These are phyloP conservation scores for Cydia amplana DNA, from an alignment of 1,140 invertebrate species.

Conservation along the genomic window DNA sequence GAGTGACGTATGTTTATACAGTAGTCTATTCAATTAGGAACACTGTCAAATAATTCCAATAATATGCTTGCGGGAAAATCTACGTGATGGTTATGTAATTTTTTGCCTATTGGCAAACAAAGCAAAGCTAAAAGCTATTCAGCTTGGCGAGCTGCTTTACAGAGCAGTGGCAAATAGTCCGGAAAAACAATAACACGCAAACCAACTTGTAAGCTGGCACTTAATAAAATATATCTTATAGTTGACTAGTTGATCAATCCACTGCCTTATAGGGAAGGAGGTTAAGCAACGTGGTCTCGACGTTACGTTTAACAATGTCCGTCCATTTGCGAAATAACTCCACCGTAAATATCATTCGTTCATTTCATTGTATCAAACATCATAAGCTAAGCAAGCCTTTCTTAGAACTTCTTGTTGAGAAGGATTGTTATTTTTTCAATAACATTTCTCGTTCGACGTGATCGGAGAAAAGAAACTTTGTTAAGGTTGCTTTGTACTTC, in stretches of 20 bases:
- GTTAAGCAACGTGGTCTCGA: constrained; percentile 3
- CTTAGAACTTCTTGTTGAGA: neutral
- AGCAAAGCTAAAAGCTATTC: no score
- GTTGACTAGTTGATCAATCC: neutral
- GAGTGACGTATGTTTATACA: no score
- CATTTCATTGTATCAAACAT: neutral
- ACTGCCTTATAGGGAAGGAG: constrained; percentile 8
- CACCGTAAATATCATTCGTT: neutral
- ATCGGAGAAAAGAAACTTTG: constrained; percentile 1
- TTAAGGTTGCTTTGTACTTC: neutral
- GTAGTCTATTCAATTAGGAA: no score
- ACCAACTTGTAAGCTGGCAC: neutral
- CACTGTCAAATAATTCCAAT: no score
- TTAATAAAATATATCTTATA: neutral
- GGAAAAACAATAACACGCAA: no score
- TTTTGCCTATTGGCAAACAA: no score
- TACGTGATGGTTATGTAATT: no score
- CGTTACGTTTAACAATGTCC: constrained; percentile 13
- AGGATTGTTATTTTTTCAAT: constrained; percentile 5
- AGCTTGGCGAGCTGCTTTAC: no score
- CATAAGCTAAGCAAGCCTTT: neutral
- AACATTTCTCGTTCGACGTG: neutral
- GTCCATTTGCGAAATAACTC: constrained; percentile 5
- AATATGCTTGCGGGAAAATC: no score
- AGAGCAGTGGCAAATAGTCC: no score